Evolutionary conservation across 2,888 invertebrate species (phyloP).

Genomic region (Uropetala carovei): DNA sequence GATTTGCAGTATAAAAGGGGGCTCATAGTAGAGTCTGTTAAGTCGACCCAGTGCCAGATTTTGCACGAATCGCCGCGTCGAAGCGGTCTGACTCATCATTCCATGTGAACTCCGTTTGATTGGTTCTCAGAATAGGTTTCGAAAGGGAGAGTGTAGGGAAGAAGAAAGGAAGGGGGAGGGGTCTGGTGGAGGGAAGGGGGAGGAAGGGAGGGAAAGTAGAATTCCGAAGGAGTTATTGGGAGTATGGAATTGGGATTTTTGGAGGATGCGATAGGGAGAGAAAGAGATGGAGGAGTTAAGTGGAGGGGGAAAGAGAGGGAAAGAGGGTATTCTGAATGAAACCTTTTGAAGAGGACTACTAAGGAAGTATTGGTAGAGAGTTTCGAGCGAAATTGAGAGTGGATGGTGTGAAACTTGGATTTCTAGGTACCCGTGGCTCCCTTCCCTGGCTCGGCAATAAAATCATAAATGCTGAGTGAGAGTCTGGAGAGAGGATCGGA

Average conservation of each 20-base stretch:
- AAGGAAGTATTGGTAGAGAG: background rate
- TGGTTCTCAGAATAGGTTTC: conserved; percentile 55
- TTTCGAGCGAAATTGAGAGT: conserved; percentile 18
- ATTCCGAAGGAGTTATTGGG: conserved; percentile 22
- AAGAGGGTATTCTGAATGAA: background rate
- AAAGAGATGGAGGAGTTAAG: background rate
- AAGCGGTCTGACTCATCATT: conserved; percentile 32
- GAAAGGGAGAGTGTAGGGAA: conserved; percentile 29
- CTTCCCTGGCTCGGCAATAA: background rate
- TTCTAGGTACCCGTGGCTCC: conserved; percentile 20
- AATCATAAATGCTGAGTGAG: conserved; percentile 28
- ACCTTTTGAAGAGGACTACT: conserved; percentile 7
- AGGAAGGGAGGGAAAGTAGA: background rate
- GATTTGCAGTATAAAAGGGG: background rate
- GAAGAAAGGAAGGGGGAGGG: background rate
- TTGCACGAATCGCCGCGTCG: background rate
- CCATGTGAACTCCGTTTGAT: conserved; percentile 59
- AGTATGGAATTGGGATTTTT: conserved; percentile 32
- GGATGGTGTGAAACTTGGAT: conserved; percentile 30
- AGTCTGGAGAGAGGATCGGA: background rate
- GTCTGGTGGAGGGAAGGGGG: background rate
- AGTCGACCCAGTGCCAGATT: conserved; percentile 46
- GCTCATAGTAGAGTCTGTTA: conserved; percentile 38
- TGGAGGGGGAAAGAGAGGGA: background rate
- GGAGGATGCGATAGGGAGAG: background rate